phyloP scores from a whole-genome alignment of 2,113 vertebrate species.

The Forbesichthys papilliferus region DNA sequence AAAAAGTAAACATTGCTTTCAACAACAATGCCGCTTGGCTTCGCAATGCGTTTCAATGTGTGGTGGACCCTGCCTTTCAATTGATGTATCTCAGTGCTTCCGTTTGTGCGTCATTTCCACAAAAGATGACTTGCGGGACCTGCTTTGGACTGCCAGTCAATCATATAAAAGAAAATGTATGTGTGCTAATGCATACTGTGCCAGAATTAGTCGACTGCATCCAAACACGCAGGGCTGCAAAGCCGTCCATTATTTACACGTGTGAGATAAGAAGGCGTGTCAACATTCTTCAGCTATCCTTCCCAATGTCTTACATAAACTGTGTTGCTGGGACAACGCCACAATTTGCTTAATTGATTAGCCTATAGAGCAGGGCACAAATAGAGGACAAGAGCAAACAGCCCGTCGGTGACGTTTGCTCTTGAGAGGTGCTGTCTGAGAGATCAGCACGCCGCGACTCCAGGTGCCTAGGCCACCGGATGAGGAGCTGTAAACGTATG shows the following conservation, averaged over 20 bases:
- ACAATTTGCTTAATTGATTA: slow-evolving; percentile 74
- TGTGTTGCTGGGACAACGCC: slow-evolving; percentile 52
- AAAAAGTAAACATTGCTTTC: too few species aligned
- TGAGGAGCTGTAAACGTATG: slow-evolving; percentile 60
- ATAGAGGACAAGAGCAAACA: slow-evolving; percentile 44
- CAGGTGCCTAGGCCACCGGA: slow-evolving; percentile 61
- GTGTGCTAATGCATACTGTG: slow-evolving; percentile 3
- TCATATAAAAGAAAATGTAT: slow-evolving; percentile 6
- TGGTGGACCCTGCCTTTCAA: background rate
- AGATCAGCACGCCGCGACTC: slow-evolving; percentile 51
- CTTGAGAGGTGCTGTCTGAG: slow-evolving; percentile 42
- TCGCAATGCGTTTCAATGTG: too few species aligned
- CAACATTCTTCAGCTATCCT: slow-evolving; percentile 51
- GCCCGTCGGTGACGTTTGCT: slow-evolving; percentile 48
- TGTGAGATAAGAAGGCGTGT: slow-evolving; percentile 44
- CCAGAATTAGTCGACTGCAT: slow-evolving; percentile 27
- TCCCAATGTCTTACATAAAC: background rate
- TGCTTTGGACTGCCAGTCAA: slow-evolving; percentile 8
- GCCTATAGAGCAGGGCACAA: slow-evolving; percentile 44
- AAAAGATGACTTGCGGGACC: background rate
- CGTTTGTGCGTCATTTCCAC: background rate
- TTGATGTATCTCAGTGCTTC: background rate
- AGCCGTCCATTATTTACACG: slow-evolving; percentile 42
- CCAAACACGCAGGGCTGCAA: slow-evolving; percentile 27
- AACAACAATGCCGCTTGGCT: too few species aligned